Conservation (phyloP, 2,888 invertebrate genomes). For the Antheraea yamamai region DNA sequence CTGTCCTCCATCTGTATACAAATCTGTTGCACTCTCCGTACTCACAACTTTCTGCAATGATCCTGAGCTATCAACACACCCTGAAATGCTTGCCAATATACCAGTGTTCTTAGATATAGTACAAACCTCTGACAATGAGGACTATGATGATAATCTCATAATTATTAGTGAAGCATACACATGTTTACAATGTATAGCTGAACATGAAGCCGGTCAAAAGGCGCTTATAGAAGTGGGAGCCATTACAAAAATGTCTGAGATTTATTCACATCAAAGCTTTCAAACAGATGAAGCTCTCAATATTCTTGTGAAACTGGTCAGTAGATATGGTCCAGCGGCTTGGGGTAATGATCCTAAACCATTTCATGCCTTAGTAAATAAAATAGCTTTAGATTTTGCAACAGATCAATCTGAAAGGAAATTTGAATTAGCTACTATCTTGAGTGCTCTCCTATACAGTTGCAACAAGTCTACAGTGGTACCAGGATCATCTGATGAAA, state of each 20-base stretch:
- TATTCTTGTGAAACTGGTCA: slow-evolving; percentile 88
- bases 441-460: slow-evolving; percentile 88
- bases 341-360: slow-evolving; percentile 91
- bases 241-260: slow-evolving; percentile 91
- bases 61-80: slow-evolving; percentile 89
- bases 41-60: slow-evolving; percentile 93
- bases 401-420: slow-evolving; percentile 94
- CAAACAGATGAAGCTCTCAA: slow-evolving; percentile 94
- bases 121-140: slow-evolving; percentile 91
- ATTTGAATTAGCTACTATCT: slow-evolving; percentile 92
- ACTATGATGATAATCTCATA: slow-evolving; percentile 92
- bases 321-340: slow-evolving; percentile 86
- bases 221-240: slow-evolving; percentile 90
- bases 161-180: slow-evolving; percentile 93
- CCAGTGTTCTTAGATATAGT: slow-evolving; percentile 93
- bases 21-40: slow-evolving; percentile 94
- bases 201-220: slow-evolving; percentile 89
- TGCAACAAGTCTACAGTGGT: slow-evolving; percentile 86
- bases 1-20: slow-evolving; percentile 94
- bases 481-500: slow-evolving; percentile 85
- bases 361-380: slow-evolving; percentile 91
- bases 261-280: slow-evolving; percentile 93
- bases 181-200: slow-evolving; percentile 91
- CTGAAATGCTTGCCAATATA: slow-evolving; percentile 91
- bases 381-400: slow-evolving; percentile 93